Evolutionary conservation across 1,140 invertebrate genomes (phyloP).

Genomic region (Cherax quadricarinatus): DNA sequence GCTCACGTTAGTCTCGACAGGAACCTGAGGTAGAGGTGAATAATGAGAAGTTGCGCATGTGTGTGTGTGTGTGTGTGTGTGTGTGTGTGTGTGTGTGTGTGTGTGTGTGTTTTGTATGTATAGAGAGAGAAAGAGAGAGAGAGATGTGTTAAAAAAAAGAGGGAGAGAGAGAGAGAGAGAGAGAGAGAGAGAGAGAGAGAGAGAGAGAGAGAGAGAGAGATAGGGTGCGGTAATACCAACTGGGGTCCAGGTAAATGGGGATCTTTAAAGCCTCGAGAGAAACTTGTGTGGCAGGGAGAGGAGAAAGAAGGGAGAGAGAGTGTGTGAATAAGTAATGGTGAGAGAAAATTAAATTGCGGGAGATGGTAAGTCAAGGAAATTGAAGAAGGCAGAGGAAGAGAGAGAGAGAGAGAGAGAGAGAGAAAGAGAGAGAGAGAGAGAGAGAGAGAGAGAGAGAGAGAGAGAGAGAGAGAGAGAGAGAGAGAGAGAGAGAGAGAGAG

Average conservation of each 20-base stretch:
- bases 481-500: too few species aligned
- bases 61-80: not conserved
- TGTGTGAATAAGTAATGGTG: not conserved
- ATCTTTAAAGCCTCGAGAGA: too few species aligned
- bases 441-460: too few species aligned
- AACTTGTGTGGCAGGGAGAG: not conserved
- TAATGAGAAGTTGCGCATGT: too few species aligned
- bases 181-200: not conserved
- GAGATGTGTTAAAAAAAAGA: not conserved
- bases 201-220: not conserved
- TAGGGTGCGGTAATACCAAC: not conserved
- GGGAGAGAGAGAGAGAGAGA: not conserved
- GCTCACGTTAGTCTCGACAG: slow-evolving; percentile 47
- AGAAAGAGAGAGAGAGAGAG: too few species aligned
- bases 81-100: slow-evolving; percentile 6
- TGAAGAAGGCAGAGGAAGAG: too few species aligned
- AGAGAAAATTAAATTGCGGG: too few species aligned
- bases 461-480: too few species aligned
- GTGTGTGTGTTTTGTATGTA: not conserved
- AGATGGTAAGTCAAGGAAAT: too few species aligned
- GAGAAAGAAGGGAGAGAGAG: not conserved
- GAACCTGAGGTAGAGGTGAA: not conserved
- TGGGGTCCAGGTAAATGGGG: not conserved
- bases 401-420: too few species aligned
- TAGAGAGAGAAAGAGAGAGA: too few species aligned